Conservation (phyloP, 2,113 vertebrate genomes). For the Bubo scandiacus region DNA sequence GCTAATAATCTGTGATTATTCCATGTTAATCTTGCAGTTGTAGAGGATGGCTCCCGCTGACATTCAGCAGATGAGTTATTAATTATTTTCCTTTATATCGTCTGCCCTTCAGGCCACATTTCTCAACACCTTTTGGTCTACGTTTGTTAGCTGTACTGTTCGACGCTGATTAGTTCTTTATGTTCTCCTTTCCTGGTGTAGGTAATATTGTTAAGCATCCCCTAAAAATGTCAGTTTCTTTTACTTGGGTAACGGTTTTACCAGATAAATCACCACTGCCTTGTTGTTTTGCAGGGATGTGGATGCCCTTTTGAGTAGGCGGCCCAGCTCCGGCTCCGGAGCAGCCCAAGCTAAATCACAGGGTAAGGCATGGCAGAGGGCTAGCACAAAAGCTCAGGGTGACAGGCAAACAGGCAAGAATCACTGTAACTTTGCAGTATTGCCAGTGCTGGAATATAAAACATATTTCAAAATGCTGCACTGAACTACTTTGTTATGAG, state of each 20-base stretch:
- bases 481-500: slow-evolving; percentile 25
- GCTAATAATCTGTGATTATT: slow-evolving; percentile 16
- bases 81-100: not conserved
- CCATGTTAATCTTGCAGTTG: not conserved
- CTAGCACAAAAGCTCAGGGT: not conserved
- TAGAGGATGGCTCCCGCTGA: not conserved
- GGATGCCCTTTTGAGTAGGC: not conserved
- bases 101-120: not conserved
- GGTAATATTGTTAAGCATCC: not conserved
- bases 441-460: not conserved
- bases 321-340: not conserved
- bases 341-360: not conserved
- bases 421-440: not conserved
- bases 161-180: not conserved
- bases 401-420: not conserved
- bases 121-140: not conserved
- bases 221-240: not conserved
- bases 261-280: not conserved
- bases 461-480: not conserved
- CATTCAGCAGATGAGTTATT: not conserved
- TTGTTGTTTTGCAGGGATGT: not conserved
- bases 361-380: not conserved
- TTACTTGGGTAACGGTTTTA: not conserved
- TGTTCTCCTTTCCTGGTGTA: not conserved
- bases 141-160: not conserved